A percentile compares a stretch with the other conserved stretches of the same genome.
These are phyloP conservation scores for Paguma larvata DNA, from an alignment of 2,797 vertebrate species.

Conservation along the genomic window DNA sequence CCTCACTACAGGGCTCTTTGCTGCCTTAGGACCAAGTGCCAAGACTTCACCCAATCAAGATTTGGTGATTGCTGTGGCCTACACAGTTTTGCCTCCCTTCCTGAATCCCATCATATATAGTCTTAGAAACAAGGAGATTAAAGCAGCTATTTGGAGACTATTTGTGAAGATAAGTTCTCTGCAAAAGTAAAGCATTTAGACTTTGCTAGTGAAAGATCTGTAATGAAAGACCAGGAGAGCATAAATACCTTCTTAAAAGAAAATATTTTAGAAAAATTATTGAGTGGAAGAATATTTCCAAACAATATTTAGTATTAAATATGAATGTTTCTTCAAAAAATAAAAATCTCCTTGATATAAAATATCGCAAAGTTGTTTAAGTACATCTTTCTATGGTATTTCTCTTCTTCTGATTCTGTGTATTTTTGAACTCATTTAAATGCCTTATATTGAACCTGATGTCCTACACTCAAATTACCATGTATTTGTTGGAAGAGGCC, in stretches of 20 bases:
- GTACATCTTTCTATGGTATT: background rate
- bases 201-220: no score
- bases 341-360: background rate
- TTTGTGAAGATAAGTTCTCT: background rate
- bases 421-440: no score
- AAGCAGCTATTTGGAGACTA: background rate
- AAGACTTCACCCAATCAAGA: background rate
- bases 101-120: constrained; percentile 48
- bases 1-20: background rate
- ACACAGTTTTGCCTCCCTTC: constrained; percentile 34
- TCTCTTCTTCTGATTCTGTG: background rate
- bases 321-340: background rate
- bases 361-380: background rate
- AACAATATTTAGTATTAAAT: background rate
- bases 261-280: background rate
- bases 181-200: background rate
- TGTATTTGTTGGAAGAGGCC: background rate
- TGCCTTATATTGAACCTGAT: background rate
- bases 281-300: background rate
- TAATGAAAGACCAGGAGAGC: background rate
- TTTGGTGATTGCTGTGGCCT: background rate
- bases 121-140: constrained; percentile 25
- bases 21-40: background rate
- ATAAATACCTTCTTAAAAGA: background rate
- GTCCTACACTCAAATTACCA: no score